Evolutionary conservation across 1,140 invertebrate genomes (phyloP).

Genomic region (Nymphalis io): DNA sequence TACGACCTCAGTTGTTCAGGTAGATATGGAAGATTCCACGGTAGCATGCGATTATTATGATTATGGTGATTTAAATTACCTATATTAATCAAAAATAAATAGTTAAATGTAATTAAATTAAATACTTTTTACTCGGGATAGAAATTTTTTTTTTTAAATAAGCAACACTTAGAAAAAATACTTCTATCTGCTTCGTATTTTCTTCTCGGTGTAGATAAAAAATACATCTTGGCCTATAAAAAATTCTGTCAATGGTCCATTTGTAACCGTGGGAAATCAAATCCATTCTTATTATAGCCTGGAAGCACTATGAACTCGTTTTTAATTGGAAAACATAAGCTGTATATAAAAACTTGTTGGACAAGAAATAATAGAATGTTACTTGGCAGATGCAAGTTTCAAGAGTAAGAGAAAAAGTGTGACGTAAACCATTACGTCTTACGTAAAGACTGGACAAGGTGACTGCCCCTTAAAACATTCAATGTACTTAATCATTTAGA

Average conservation of each 20-base stretch:
- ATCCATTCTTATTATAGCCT: slow-evolving; percentile 19
- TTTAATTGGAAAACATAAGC: slow-evolving; percentile 33
- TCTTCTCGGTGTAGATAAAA: background rate
- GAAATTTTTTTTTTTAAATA: too few species aligned
- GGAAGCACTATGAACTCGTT: slow-evolving; percentile 29
- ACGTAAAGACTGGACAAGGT: slow-evolving; percentile 29
- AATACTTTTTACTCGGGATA: too few species aligned
- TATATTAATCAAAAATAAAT: too few species aligned
- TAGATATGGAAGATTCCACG: too few species aligned
- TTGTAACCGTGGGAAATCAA: slow-evolving; percentile 30
- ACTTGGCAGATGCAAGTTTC: slow-evolving; percentile 27
- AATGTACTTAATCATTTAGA: slow-evolving; percentile 23
- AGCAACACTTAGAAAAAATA: too few species aligned
- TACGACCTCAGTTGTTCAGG: too few species aligned
- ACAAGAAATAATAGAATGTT: slow-evolving; percentile 30
- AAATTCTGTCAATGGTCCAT: background rate
- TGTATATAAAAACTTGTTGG: slow-evolving; percentile 31
- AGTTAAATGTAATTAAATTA: too few species aligned
- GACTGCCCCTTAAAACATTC: slow-evolving; percentile 34
- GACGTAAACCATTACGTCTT: slow-evolving; percentile 36
- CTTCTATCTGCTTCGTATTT: too few species aligned
- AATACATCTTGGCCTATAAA: background rate
- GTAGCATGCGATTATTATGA: too few species aligned
- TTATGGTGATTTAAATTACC: too few species aligned
- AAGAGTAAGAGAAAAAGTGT: slow-evolving; percentile 32